Evolutionary conservation across 2,888 invertebrate species (phyloP).

Genomic region (Dasypolia templi): DNA sequence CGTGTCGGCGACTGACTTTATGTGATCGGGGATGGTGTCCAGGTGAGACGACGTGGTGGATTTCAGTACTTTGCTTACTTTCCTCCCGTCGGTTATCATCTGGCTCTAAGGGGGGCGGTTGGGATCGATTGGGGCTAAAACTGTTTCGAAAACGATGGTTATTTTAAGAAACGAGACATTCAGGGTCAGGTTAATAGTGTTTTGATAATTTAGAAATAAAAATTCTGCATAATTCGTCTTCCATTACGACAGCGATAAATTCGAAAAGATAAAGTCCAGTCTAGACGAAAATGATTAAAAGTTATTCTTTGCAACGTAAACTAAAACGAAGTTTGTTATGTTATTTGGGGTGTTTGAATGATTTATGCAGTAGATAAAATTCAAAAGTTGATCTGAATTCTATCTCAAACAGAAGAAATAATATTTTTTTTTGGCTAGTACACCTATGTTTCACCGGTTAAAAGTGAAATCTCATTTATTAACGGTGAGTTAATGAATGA

Average conservation of each 20-base stretch:
- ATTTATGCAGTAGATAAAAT: slow-evolving; percentile 46
- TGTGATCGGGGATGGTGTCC: too few relatives aligned
- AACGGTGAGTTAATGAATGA: too few relatives aligned
- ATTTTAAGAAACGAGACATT: neutral
- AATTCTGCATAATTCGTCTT: slow-evolving; percentile 12
- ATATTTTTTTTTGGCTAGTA: too few relatives aligned
- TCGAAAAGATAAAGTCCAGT: slow-evolving; percentile 38
- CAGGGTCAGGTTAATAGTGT: neutral
- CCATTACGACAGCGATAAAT: slow-evolving; percentile 21
- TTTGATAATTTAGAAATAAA: slow-evolving; percentile 11
- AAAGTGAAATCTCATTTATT: neutral
- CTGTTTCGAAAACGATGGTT: neutral
- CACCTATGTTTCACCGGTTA: neutral
- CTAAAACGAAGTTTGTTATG: slow-evolving; percentile 27
- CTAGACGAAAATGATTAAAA: slow-evolving; percentile 55
- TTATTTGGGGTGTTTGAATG: slow-evolving; percentile 29
- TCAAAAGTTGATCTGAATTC: neutral
- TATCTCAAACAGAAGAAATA: neutral
- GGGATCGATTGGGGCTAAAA: too few relatives aligned
- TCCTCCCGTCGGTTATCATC: too few relatives aligned
- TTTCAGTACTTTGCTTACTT: too few relatives aligned
- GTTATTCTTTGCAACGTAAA: slow-evolving; percentile 18
- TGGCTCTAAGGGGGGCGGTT: too few relatives aligned
- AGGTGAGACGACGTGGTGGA: too few relatives aligned
- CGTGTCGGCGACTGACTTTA: too few relatives aligned